These are phyloP conservation scores for Hemicentrotus pulcherrimus DNA, from an alignment of 35 echinoderm and acorn worm species.

Conservation along the genomic window DNA sequence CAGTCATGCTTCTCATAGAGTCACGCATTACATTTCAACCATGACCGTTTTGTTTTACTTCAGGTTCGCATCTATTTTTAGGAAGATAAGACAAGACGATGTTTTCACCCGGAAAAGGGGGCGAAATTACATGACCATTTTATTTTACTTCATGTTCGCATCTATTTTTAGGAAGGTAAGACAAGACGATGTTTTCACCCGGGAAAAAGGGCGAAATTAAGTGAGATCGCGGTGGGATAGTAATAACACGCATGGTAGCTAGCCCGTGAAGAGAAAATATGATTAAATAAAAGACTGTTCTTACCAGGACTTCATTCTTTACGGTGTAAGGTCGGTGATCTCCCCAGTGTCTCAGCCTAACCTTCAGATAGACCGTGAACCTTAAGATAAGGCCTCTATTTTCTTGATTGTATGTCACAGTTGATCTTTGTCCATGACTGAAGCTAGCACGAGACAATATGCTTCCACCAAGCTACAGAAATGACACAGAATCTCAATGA, in stretches of 20 bases:
- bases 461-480: background rate
- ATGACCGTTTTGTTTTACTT: background rate
- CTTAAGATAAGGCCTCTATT: background rate
- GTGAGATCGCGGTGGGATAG: background rate
- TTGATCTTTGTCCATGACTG: background rate
- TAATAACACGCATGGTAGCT: background rate
- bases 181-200: background rate
- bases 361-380: background rate
- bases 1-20: background rate
- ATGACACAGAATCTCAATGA: no score
- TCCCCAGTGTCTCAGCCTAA: background rate
- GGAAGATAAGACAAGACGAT: background rate
- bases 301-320: background rate
- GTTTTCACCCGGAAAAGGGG: background rate
- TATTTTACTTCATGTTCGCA: background rate
- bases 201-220: background rate
- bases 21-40: background rate
- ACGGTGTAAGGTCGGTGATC: background rate
- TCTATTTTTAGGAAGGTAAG: background rate
- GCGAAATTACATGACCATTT: no score
- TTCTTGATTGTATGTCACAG: background rate
- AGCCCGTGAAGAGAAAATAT: background rate
- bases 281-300: constrained; percentile 4
- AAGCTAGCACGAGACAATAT: background rate
- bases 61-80: background rate